Evolutionary conservation across 2,113 vertebrate genomes (phyloP).

Genomic region (Sceloporus tristichus): DNA sequence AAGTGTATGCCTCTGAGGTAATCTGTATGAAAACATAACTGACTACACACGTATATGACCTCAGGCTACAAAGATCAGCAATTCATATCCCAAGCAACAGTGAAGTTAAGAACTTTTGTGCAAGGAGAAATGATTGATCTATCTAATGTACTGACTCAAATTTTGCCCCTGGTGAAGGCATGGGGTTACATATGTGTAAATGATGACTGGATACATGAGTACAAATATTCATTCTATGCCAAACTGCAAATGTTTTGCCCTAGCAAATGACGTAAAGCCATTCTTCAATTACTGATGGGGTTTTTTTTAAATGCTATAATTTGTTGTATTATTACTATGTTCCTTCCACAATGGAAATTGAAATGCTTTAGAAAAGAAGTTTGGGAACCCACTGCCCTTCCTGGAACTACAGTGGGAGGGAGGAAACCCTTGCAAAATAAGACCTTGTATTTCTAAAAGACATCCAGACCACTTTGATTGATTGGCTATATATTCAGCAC

Average conservation of each 20-base stretch:
- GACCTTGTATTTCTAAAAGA: neutral
- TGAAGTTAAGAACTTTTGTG: neutral
- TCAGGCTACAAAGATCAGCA: conserved; percentile 44
- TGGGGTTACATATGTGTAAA: neutral
- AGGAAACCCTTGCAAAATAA: conserved; percentile 9
- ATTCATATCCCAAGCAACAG: conserved; percentile 42
- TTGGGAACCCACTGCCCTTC: conserved; percentile 32
- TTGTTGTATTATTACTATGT: neutral
- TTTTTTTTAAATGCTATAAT: neutral
- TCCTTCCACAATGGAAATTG: conserved; percentile 20
- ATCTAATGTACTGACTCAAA: conserved; percentile 8
- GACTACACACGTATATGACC: conserved; percentile 33
- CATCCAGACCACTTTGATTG: conserved; percentile 7
- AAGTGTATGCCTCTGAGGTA: conserved; percentile 44
- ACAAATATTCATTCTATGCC: conserved; percentile 11
- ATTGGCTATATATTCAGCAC: neutral
- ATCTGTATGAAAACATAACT: conserved; percentile 38
- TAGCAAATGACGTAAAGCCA: conserved; percentile 18
- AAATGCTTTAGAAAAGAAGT: conserved; percentile 5
- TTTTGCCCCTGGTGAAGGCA: conserved; percentile 10
- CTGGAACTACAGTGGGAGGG: neutral
- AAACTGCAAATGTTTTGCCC: conserved; percentile 8
- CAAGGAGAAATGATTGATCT: conserved; percentile 6
- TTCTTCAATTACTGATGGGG: neutral
- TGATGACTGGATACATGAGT: neutral